Evolutionary conservation across 2,797 vertebrate species (phyloP), one percentile per base, ranked within the genome.

Genomic region (Emys orbicularis): DNA sequence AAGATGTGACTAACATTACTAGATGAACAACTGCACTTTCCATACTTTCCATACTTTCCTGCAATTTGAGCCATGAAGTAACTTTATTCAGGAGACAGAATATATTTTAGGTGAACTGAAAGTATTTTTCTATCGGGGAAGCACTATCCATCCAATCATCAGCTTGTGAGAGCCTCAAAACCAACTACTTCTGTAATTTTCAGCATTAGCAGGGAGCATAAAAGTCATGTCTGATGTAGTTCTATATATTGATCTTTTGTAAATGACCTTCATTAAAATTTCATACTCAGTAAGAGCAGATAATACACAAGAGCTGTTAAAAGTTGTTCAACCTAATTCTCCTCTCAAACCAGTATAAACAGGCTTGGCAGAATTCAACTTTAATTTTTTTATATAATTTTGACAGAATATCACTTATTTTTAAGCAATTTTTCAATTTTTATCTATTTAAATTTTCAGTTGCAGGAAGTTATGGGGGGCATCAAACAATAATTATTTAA

Each of bases 211-310:
- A 74, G 65, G 84, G 37, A 93, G 90, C 61, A 92, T 83, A 81
- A 65, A 95, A 92, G 83, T 87, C 31, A 84, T 88, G 56, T 81
- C 92, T 31, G 41, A 54, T 47, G 90, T 86, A 94, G 88, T 97
- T 96, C 93, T 88, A 94, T 65, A 65, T 97, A 97, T 41, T 92
- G 95, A 98, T 96, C 94, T 92, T 95, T 83, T 96, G 92, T 90
- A 91, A 94, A 95, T 88, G 44, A 89, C 92, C 83, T 95, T 97
- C 94, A 95, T 89, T 83, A 97, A 93, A 91, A 19, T 96, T 97
- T 95, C 95, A 89, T 92, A 93, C 95, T 90, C 44, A 96, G 94
- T 96, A 97, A 91, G 88, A 93, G 97, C 79, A 93, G 23, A 84
- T 86, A 95, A 68, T 80, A 89, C 79, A 95, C 87, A 79, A 92